A percentile compares a stretch with the other conserved stretches of the same genome.
These are phyloP conservation scores for Holothuria glaberrima DNA, from an alignment of 35 echinoderm and acorn worm genomes.

Conservation along the genomic window DNA sequence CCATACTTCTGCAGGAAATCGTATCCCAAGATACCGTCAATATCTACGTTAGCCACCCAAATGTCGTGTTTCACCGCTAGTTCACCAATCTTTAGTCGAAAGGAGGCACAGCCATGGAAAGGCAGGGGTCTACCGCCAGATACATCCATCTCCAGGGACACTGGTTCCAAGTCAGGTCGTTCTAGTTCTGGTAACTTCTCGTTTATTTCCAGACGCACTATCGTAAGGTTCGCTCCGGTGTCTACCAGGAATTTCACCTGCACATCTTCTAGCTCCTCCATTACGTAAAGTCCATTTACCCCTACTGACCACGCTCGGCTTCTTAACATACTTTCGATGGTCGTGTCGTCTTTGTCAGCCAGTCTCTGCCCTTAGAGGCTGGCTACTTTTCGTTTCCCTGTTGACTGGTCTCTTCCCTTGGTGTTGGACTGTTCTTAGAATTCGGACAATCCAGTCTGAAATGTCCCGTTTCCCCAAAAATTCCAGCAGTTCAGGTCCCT, in stretches of 20 bases:
- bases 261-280: not conserved
- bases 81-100: not conserved
- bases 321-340: not conserved
- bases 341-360: not conserved
- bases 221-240: not conserved
- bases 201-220: not conserved
- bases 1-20: constrained; percentile 34
- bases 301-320: constrained; percentile 4
- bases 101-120: not conserved
- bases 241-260: not conserved
- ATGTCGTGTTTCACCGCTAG: constrained; percentile 24
- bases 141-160: not conserved
- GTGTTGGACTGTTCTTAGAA: too few species aligned
- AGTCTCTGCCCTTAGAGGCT: constrained; percentile 2
- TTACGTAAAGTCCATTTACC: not conserved
- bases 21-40: not conserved
- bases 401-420: not conserved
- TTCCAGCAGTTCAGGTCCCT: not conserved
- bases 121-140: not conserved
- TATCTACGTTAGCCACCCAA: constrained; percentile 59
- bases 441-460: not conserved
- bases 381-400: constrained; percentile 19
- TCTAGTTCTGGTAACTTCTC: not conserved
- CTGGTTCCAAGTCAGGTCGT: not conserved
- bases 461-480: not conserved